These are phyloP conservation scores for Sylvia borin DNA, from an alignment of 2,797 vertebrate genomes.

Conservation along the genomic window DNA sequence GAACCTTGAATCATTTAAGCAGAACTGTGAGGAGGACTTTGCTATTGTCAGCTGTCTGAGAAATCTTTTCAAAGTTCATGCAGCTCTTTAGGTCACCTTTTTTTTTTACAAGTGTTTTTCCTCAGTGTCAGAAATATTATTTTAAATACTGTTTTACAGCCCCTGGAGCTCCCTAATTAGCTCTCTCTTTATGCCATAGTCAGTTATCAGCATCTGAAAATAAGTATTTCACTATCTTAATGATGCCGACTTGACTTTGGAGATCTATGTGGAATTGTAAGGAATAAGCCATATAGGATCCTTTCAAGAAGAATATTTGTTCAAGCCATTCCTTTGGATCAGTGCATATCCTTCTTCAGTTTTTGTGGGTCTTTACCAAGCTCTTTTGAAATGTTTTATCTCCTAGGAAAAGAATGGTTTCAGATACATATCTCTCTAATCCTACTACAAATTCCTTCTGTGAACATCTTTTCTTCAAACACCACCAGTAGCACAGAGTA, in stretches of 20 bases:
- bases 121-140: neutral
- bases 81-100: neutral
- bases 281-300: neutral
- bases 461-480: neutral
- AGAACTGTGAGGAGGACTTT: neutral
- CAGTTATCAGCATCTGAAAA: neutral
- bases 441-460: neutral
- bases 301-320: neutral
- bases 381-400: neutral
- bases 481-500: neutral
- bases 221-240: neutral
- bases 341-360: neutral
- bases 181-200: neutral
- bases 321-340: neutral
- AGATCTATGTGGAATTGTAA: neutral
- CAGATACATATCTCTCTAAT: neutral
- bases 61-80: neutral
- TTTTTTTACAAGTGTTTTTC: neutral
- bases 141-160: neutral
- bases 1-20: slow-evolving; percentile 17
- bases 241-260: neutral
- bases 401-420: neutral
- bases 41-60: neutral
- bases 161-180: neutral
- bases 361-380: neutral